Base-by-base conservation (phyloP, 2,888 invertebrate genomes). In the Trisateles emortualis region DNA sequence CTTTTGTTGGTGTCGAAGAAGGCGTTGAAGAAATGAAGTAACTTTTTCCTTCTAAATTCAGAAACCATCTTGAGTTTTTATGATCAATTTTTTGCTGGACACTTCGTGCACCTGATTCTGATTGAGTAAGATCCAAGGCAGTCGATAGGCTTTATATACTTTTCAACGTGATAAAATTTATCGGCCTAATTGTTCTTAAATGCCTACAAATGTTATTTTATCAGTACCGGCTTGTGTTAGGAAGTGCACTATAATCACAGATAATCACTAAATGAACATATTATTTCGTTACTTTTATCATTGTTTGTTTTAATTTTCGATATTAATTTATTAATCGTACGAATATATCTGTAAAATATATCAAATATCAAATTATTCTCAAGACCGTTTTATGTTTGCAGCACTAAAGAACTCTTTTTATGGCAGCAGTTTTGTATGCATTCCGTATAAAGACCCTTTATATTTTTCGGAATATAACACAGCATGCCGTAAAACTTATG, bases 1-100 rank as follows among this genome's bases (percentile, higher is more conserved):
- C 97, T 98, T 79, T 95, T 95, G 88, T 98, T 96, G 67, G 96
- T 96, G 93, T 98, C 98, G 76, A 97, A 97, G 91, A 97, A 97
- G 40, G 96, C 95, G 82, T 96, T 95, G 94, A 97, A 98, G 50
- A 97, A 96, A 88, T 96, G 96, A 68, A 96, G 94, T 30, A 97
- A 94, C 88, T 98, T 98, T 94, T 97, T 96, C 93, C 96, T 96
- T 84, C 97, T 96, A 90, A 97, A 98, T 73, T 97, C 97, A 64
- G 97, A 96, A 87, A 97, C 96, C 90, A 91, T 91, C 81, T 86
- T 90, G 95, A 11, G 10, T 10, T n/a, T 11, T 32, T n/a, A n/a
- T 2, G n/a, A 3, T 5, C 32, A 5, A 0, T 10, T 13, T 11
- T 32, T 32, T 32, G 32, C 6, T 32, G 22, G 2, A n/a, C n/a